Conservation (phyloP, 2,888 invertebrate genomes). For the Leptopterna dolabrata region DNA sequence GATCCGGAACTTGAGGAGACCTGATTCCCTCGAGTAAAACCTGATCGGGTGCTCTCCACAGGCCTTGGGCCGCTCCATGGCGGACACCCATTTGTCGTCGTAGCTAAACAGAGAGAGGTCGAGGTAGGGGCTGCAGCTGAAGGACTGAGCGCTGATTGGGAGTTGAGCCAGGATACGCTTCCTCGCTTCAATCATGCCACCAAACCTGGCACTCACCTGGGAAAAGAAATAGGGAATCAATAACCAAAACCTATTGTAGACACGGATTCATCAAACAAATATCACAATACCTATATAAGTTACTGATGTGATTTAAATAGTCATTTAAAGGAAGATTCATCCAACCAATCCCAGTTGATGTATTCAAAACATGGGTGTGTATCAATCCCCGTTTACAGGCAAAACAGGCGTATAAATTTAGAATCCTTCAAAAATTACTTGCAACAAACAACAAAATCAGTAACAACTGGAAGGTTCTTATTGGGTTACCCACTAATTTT, state of each 20-base stretch:
- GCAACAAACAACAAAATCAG: no score
- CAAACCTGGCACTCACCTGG: slow-evolving; percentile 78
- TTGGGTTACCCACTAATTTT: no score
- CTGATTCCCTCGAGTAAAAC: slow-evolving; percentile 86
- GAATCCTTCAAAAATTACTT: no score
- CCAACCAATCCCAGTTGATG: no score
- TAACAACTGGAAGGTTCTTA: no score
- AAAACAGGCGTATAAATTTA: no score
- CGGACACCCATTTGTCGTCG: slow-evolving; percentile 95
- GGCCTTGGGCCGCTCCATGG: slow-evolving; percentile 94
- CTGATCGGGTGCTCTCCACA: slow-evolving; percentile 93
- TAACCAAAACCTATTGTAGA: neutral
- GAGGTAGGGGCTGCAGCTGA: slow-evolving; percentile 91
- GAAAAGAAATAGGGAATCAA: neutral
- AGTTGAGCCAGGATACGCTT: slow-evolving; percentile 89
- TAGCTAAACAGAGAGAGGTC: slow-evolving; percentile 93
- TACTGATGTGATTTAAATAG: no score
- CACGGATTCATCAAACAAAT: no score
- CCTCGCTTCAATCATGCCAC: slow-evolving; percentile 90
- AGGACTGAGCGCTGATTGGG: slow-evolving; percentile 95
- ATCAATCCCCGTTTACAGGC: no score
- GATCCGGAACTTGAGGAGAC: slow-evolving; percentile 81
- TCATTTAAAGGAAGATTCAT: no score
- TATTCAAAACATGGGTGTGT: no score
- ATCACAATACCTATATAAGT: no score